Conservation (phyloP, 2,113 vertebrate genomes). For the Sebastes fasciatus region DNA sequence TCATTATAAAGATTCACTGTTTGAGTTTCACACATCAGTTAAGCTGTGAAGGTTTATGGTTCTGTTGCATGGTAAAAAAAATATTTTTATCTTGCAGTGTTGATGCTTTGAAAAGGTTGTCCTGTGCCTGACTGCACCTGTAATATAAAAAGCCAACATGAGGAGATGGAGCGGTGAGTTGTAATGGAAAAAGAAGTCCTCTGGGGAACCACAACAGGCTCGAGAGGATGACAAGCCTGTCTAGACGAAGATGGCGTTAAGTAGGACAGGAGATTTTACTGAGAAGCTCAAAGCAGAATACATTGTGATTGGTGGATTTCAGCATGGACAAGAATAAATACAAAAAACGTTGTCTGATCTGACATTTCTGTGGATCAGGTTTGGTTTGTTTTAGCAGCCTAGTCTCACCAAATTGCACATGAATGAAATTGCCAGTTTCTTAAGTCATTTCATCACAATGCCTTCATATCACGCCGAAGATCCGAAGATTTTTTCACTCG, state of each 20-base stretch:
- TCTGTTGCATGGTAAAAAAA: not conserved
- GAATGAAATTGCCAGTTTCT: too few relatives aligned
- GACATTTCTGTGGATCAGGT: too few relatives aligned
- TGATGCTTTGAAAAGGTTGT: not conserved
- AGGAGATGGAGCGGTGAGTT: not conserved
- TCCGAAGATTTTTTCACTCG: too few relatives aligned
- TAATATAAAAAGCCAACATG: not conserved
- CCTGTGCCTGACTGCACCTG: not conserved
- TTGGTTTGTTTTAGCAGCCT: too few relatives aligned
- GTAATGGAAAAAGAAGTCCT: not conserved
- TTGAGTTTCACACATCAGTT: not conserved
- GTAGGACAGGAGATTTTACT: constrained; percentile 9
- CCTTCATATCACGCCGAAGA: too few relatives aligned
- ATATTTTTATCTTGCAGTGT: not conserved
- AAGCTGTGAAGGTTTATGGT: too few relatives aligned
- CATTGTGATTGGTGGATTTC: not conserved
- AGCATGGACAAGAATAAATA: too few relatives aligned
- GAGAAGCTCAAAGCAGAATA: not conserved
- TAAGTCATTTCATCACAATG: too few relatives aligned
- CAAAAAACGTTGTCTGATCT: too few relatives aligned
- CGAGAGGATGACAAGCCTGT: not conserved
- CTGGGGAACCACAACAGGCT: not conserved
- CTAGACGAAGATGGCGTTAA: not conserved
- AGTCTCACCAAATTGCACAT: too few relatives aligned
- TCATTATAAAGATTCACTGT: not conserved